A percentile compares a stretch with the other conserved stretches of the same genome.
phyloP scores from a whole-genome alignment of 2,797 vertebrate species.

The Numenius phaeopus region DNA sequence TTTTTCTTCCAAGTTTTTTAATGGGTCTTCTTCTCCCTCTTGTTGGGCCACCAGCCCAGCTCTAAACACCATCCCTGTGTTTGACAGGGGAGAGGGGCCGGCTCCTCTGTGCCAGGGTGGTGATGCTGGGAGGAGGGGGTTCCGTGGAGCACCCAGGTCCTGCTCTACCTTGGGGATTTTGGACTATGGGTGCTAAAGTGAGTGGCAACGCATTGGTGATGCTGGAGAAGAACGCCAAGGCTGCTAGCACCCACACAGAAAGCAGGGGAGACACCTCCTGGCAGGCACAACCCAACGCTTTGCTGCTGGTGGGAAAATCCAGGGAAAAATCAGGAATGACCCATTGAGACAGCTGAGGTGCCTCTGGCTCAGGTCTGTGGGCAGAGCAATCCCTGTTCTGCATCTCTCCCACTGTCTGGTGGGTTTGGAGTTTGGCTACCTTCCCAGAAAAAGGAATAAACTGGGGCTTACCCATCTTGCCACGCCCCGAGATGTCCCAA shows the following conservation, averaged over 20 bases:
- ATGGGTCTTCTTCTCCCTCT: background rate
- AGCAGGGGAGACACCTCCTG: background rate
- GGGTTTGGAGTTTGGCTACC: background rate
- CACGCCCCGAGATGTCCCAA: background rate
- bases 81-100: fast-evolving
- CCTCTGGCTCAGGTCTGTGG: background rate
- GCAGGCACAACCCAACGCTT: background rate
- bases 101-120: fast-evolving
- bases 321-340: background rate
- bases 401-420: fast-evolving
- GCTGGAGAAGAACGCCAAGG: background rate
- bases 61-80: background rate
- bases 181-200: background rate
- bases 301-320: background rate
- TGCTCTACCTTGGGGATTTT: background rate
- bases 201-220: background rate
- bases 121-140: background rate
- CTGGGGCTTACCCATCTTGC: background rate
- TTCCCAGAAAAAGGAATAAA: background rate
- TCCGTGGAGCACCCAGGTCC: background rate
- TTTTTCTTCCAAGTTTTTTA: background rate
- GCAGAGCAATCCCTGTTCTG: background rate
- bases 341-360: fast-evolving
- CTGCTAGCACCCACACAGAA: background rate
- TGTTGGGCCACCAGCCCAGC: fast-evolving